phyloP scores from a whole-genome alignment of 92 coral and sea anemone genomes.

The Isaurus tuberculatus region DNA sequence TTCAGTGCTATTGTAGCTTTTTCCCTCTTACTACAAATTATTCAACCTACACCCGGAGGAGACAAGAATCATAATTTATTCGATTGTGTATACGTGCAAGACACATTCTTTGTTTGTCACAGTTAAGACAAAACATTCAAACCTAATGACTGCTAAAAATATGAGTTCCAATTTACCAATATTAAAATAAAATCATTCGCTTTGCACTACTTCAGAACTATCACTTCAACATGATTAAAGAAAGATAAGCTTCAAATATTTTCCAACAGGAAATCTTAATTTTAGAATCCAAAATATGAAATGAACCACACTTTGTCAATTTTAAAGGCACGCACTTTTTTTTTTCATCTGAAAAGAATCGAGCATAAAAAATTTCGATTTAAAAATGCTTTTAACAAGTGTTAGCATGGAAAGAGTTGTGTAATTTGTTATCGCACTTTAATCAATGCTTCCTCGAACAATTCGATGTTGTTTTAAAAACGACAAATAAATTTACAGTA shows the following conservation, averaged over 20 bases:
- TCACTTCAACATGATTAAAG: neutral
- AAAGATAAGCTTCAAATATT: neutral
- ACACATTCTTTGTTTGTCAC: neutral
- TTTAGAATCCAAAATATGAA: slow-evolving; percentile 6
- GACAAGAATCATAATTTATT: neutral
- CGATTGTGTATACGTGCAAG: slow-evolving; percentile 19
- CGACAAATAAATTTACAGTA: slow-evolving; percentile 34
- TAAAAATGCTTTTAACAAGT: neutral
- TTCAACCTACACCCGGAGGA: neutral
- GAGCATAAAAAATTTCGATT: neutral
- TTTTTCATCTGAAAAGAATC: neutral
- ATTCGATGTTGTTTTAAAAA: slow-evolving; percentile 53
- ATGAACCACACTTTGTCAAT: neutral
- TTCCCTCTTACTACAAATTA: neutral
- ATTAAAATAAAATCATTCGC: neutral
- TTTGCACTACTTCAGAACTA: slow-evolving; percentile 1
- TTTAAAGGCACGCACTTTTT: neutral
- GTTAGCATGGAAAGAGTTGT: neutral
- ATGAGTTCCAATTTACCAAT: neutral
- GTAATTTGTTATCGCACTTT: slow-evolving; percentile 46
- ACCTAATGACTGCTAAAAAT: slow-evolving; percentile 17
- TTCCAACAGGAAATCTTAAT: slow-evolving; percentile 10
- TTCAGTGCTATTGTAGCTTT: neutral
- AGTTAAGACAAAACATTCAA: neutral
- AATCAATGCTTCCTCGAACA: slow-evolving; percentile 25